A percentile compares a stretch with the other conserved stretches of the same genome.
Conservation (phyloP, 2,888 invertebrate species). For the Eurois occulta region DNA sequence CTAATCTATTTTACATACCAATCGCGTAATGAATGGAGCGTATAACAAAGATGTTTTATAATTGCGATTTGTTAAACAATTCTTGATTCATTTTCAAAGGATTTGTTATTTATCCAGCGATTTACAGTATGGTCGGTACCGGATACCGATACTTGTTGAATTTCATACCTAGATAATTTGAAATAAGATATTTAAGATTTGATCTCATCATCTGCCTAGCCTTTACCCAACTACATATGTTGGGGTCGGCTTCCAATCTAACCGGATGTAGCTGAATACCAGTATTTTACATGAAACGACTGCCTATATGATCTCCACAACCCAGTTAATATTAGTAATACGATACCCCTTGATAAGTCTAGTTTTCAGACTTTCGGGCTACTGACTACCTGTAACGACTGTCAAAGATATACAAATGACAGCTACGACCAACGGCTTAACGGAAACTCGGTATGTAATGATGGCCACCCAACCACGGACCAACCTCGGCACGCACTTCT, state of each 20-base stretch:
- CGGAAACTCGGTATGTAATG: neutral
- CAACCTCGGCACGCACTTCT: neutral
- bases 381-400: neutral
- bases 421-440: neutral
- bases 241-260: neutral
- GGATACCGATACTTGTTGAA: neutral
- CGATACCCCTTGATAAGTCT: neutral
- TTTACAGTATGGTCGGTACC: neutral
- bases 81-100: constrained; percentile 9
- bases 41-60: constrained; percentile 41
- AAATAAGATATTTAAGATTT: neutral
- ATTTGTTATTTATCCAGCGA: constrained; percentile 15
- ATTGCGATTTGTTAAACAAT: constrained; percentile 35
- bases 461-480: neutral
- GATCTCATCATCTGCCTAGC: neutral
- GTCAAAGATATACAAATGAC: neutral
- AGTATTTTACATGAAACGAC: neutral
- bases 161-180: neutral
- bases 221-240: neutral
- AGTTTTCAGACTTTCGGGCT: neutral
- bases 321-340: neutral
- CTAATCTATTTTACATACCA: constrained; percentile 55
- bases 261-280: neutral
- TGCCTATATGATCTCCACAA: neutral
- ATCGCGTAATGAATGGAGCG: constrained; percentile 37